phyloP scores from a whole-genome alignment of 1,140 invertebrate genomes.

The Orussus abietinus region DNA sequence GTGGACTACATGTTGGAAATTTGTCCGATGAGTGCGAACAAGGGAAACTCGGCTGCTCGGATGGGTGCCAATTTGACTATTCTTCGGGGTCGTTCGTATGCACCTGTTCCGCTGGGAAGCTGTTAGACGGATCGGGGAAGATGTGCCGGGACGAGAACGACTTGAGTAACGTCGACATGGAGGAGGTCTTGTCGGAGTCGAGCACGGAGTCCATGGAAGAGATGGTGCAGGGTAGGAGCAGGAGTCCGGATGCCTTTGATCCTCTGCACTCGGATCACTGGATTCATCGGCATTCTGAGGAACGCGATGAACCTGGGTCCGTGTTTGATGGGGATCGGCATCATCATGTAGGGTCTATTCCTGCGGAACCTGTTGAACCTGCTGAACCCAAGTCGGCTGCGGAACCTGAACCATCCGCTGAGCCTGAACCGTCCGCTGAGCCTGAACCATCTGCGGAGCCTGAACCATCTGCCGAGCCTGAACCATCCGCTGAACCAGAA shows the following conservation, averaged over 20 bases:
- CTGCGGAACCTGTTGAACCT: slow-evolving; percentile 9
- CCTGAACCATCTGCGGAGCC: slow-evolving; percentile 25
- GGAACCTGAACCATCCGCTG: slow-evolving; percentile 29
- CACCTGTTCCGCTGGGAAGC: slow-evolving; percentile 60
- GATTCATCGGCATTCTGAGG: slow-evolving; percentile 21
- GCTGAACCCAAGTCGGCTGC: slow-evolving; percentile 21
- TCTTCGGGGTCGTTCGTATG: slow-evolving; percentile 61
- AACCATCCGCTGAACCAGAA: slow-evolving; percentile 19
- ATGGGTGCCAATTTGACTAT: slow-evolving; percentile 72
- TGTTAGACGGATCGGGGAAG: slow-evolving; percentile 50
- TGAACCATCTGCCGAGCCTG: slow-evolving; percentile 30
- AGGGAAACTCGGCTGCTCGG: slow-evolving; percentile 70
- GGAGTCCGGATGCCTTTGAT: slow-evolving; percentile 44
- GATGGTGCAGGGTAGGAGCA: slow-evolving; percentile 41
- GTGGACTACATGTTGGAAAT: slow-evolving; percentile 31
- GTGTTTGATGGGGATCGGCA: neutral
- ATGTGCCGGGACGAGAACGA: slow-evolving; percentile 43
- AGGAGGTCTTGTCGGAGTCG: slow-evolving; percentile 14
- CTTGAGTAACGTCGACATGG: slow-evolving; percentile 35
- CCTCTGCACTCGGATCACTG: slow-evolving; percentile 36
- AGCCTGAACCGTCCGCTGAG: slow-evolving; percentile 30
- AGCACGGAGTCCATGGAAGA: slow-evolving; percentile 23
- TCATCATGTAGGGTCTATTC: neutral
- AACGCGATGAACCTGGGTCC: too few species aligned
- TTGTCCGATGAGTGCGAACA: slow-evolving; percentile 72